These are phyloP conservation scores for Erpornis zantholeuca DNA, from an alignment of 2,113 vertebrate species.

Conservation along the genomic window DNA sequence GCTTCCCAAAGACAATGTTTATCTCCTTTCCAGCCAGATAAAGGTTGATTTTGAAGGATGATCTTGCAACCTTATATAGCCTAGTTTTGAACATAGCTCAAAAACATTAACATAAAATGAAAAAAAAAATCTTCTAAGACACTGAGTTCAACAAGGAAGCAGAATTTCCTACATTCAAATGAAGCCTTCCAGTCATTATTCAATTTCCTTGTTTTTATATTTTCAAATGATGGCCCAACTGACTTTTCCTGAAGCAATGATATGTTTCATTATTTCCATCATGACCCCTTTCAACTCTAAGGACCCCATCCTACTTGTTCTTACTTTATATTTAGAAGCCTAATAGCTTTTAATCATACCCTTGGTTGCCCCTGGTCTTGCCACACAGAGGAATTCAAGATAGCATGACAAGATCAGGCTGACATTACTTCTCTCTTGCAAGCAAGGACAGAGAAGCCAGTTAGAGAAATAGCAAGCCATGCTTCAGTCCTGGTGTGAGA, in stretches of 20 bases:
- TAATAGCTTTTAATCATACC: background rate
- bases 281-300: background rate
- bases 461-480: background rate
- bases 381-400: background rate
- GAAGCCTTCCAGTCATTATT: background rate
- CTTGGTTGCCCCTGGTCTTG: background rate
- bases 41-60: constrained; percentile 5
- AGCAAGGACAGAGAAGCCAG: background rate
- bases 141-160: background rate
- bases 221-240: background rate
- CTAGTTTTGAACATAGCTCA: background rate
- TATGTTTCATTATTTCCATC: background rate
- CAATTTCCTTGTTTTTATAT: background rate
- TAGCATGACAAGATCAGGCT: background rate
- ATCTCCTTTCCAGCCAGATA: constrained; percentile 1
- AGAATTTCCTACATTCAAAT: background rate
- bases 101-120: background rate
- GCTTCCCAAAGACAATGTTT: background rate
- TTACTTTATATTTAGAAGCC: background rate
- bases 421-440: background rate
- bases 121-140: background rate
- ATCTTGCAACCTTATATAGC: background rate
- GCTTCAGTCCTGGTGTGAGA: background rate
- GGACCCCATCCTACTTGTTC: background rate
- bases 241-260: background rate